Evolutionary conservation across 2,797 vertebrate genomes (phyloP).

Genomic region (Hydrolagus colliei): DNA sequence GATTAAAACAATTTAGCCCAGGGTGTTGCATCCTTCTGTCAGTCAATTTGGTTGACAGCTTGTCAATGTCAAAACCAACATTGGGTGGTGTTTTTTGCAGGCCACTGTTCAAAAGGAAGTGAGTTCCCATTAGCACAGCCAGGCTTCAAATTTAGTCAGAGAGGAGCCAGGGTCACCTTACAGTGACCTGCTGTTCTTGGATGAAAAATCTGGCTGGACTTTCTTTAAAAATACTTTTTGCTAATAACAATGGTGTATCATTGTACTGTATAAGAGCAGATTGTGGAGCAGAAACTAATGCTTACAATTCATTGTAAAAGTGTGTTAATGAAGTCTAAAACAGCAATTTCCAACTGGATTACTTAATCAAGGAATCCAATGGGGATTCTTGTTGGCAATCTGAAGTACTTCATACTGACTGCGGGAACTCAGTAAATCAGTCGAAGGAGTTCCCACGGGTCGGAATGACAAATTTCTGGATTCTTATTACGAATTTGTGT

Average conservation of each 20-base stretch:
- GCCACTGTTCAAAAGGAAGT: slow-evolving; percentile 45
- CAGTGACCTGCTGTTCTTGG: slow-evolving; percentile 47
- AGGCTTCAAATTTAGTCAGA: slow-evolving; percentile 44
- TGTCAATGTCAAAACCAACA: slow-evolving; percentile 38
- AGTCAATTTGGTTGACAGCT: slow-evolving; percentile 43
- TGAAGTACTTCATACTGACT: too few relatives aligned
- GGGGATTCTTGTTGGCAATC: too few relatives aligned
- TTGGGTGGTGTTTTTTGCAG: slow-evolving; percentile 18
- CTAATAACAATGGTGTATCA: neutral
- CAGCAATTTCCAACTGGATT: too few relatives aligned
- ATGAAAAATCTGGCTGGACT: slow-evolving; percentile 46
- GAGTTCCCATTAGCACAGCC: slow-evolving; percentile 45
- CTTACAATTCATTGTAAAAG: too few relatives aligned
- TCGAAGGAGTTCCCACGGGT: too few relatives aligned
- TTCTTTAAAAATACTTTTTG: slow-evolving; percentile 24
- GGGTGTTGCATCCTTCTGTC: slow-evolving; percentile 41
- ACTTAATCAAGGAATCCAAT: too few relatives aligned
- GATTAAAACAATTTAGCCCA: slow-evolving; percentile 49
- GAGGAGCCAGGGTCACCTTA: slow-evolving; percentile 40
- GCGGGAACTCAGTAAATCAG: too few relatives aligned
- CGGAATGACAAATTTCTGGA: too few relatives aligned
- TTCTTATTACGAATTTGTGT: too few relatives aligned
- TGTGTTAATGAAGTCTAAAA: too few relatives aligned
- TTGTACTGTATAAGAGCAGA: too few relatives aligned
- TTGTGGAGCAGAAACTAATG: too few relatives aligned